Evolutionary conservation across 1,140 invertebrate species (phyloP).

Genomic region (Ruditapes philippinarum): DNA sequence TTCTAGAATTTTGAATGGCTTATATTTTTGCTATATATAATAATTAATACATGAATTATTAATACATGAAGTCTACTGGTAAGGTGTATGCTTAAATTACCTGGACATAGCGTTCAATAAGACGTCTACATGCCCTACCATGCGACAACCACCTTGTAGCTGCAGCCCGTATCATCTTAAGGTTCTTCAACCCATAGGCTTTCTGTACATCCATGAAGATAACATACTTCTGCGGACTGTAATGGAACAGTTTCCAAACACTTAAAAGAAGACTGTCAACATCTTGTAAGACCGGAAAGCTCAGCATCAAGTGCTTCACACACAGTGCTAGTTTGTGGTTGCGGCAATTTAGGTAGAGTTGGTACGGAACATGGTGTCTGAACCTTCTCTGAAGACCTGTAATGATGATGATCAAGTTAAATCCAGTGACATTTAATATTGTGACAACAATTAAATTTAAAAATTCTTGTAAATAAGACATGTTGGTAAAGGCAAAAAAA

Average conservation of each 20-base stretch:
- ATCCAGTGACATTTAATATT: too few species aligned
- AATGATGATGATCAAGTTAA: too few species aligned
- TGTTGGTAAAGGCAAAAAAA: too few species aligned
- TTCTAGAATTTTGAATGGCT: too few species aligned
- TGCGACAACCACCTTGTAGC: slow-evolving; percentile 29
- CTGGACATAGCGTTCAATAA: neutral
- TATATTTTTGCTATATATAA: too few species aligned
- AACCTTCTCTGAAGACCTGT: slow-evolving; percentile 9
- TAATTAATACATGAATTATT: neutral
- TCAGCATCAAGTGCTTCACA: neutral
- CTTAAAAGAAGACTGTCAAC: neutral
- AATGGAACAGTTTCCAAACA: neutral
- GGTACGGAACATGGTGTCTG: neutral
- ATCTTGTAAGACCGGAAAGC: neutral
- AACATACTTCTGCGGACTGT: neutral
- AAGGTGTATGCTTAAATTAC: too few species aligned
- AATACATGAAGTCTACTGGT: too few species aligned
- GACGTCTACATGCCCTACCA: neutral
- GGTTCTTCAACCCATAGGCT: neutral
- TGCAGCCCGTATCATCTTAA: neutral
- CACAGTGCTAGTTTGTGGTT: slow-evolving; percentile 10
- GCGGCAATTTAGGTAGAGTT: slow-evolving; percentile 10
- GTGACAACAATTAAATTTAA: too few species aligned
- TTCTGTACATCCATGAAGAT: neutral
- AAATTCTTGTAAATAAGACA: too few species aligned